Evolutionary conservation across 37 sponge, comb jelly and placozoan genomes (phyloP), one percentile per base, ranked within the genome.

Genomic region (Bolinopsis microptera): DNA sequence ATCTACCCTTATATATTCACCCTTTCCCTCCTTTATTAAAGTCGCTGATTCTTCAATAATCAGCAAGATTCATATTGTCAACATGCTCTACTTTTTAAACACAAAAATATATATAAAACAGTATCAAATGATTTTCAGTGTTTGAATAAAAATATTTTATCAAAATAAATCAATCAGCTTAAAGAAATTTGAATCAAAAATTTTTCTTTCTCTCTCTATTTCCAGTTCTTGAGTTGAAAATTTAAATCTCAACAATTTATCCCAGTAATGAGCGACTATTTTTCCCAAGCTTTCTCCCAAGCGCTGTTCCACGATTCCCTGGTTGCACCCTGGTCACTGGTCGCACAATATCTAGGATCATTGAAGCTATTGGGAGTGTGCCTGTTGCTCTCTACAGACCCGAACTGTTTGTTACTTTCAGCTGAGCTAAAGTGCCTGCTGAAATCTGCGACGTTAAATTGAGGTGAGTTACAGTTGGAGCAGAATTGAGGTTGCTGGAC

Each of bases 221-320:
- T n/a, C n/a, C n/a, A n/a, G n/a, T n/a, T n/a, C n/a, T n/a, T n/a
- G n/a, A n/a, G n/a, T n/a, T n/a, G n/a, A n/a, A n/a, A n/a, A n/a
- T n/a, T n/a, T n/a, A n/a, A n/a, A n/a, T n/a, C n/a, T n/a, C n/a
- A n/a, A n/a, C n/a, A n/a, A n/a, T n/a, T n/a, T n/a, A n/a, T n/a
- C n/a, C n/a, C n/a, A n/a, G n/a, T n/a, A n/a, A n/a, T n/a, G n/a
- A n/a, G n/a, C n/a, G n/a, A n/a, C 39, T 38, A 86, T 27, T 39
- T 25, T 0, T 34, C 90, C 90, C 90, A 86, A 39, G 90, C 90
- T 27, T 86, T 86, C 2, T 86, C 90, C 90, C 90, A 86, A n/a
- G 35, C 90, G 80, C 80, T 13, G 22, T 13, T 77, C 80, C 35
- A 32, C 35, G 21, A 32, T 2, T 35, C 35, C 80, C 80, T 77